Conservation (phyloP, 2,888 invertebrate genomes). For the Agrochola circellaris region DNA sequence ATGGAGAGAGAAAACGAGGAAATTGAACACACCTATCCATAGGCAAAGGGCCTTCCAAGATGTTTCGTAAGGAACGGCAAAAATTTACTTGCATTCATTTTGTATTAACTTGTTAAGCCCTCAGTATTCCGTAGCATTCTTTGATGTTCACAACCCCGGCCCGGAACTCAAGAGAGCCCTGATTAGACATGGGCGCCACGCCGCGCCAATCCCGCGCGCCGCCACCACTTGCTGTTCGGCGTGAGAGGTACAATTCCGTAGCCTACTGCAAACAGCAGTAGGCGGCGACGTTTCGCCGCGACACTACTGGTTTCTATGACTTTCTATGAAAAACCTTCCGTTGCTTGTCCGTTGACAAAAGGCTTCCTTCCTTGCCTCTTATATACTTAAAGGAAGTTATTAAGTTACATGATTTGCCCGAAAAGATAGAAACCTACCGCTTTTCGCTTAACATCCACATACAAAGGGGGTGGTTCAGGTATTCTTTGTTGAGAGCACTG, state of each 20-base stretch:
- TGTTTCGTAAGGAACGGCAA: background rate
- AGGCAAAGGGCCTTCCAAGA: background rate
- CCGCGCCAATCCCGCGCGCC: too few relatives aligned
- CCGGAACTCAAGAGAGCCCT: background rate
- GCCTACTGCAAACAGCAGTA: too few relatives aligned
- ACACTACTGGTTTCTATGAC: too few relatives aligned
- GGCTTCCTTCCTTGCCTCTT: too few relatives aligned
- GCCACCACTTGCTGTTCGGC: too few relatives aligned
- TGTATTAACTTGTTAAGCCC: background rate
- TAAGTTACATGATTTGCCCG: too few relatives aligned
- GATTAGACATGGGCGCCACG: too few relatives aligned
- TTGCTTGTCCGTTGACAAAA: too few relatives aligned
- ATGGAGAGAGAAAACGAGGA: background rate
- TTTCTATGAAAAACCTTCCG: too few relatives aligned
- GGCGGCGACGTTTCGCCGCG: too few relatives aligned
- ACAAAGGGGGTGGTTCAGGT: slow-evolving; percentile 29
- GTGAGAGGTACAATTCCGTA: too few relatives aligned
- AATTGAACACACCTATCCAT: background rate
- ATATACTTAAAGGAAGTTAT: too few relatives aligned
- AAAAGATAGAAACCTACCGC: slow-evolving; percentile 15
- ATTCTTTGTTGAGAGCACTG: slow-evolving; percentile 41
- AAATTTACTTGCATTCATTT: background rate
- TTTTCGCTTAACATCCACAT: slow-evolving; percentile 51
- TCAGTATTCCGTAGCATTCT: background rate
- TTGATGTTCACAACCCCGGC: background rate